phyloP scores from a whole-genome alignment of 1,140 invertebrate genomes.

The Papilio polytes region DNA sequence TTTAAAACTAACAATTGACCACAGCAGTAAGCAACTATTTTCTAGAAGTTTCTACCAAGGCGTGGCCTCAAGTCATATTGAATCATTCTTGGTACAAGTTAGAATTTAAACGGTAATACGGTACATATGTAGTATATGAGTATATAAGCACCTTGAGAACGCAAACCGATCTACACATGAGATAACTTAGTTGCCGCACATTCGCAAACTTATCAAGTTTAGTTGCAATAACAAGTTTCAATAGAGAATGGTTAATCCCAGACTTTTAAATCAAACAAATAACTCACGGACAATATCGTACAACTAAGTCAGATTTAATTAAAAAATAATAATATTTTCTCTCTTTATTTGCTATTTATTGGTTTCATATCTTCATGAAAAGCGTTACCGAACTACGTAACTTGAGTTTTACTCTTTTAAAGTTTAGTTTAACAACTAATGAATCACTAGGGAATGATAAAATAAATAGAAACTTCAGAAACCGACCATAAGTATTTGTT shows the following conservation, averaged over 20 bases:
- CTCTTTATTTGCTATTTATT: too few relatives aligned
- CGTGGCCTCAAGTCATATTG: neutral
- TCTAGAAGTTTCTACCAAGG: neutral
- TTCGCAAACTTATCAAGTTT: slow-evolving; percentile 15
- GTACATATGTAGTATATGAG: neutral
- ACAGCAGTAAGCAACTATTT: neutral
- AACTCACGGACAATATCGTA: neutral
- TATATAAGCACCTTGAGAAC: slow-evolving; percentile 11
- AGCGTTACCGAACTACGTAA: too few relatives aligned
- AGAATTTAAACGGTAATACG: neutral
- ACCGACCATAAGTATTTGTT: too few relatives aligned
- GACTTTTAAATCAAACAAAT: neutral
- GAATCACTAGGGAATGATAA: too few relatives aligned
- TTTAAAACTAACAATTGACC: neutral
- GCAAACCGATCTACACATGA: neutral
- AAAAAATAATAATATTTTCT: neutral
- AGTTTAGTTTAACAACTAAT: too few relatives aligned
- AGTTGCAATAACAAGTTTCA: slow-evolving; percentile 30
- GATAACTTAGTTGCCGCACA: slow-evolving; percentile 12
- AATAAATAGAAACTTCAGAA: too few relatives aligned
- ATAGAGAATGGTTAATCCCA: slow-evolving; percentile 26
- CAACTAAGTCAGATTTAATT: neutral
- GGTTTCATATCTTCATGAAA: neutral
- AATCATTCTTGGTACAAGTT: neutral
- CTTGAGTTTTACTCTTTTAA: too few relatives aligned